phyloP scores from a whole-genome alignment of 2,113 vertebrate species.

The Typhlomys cinereus region DNA sequence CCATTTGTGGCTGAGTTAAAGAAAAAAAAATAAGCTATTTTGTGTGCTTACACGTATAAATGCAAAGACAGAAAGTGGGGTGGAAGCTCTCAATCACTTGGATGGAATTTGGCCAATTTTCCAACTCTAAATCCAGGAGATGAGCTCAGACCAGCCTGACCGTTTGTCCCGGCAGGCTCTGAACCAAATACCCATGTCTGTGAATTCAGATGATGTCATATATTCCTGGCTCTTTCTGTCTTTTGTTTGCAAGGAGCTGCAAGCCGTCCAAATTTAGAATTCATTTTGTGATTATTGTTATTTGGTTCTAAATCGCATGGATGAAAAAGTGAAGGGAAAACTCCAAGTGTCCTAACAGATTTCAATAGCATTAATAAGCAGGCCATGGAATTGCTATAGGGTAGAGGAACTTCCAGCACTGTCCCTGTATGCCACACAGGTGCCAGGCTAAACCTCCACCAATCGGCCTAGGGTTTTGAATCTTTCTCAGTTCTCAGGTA shows the following conservation, averaged over 20 bases:
- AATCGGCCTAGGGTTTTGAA: not conserved
- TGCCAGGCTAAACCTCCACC: not conserved
- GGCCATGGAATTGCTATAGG: not conserved
- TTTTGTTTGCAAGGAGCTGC: not conserved
- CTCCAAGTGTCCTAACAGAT: not conserved
- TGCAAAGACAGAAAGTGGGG: not conserved
- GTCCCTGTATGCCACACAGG: fast-evolving
- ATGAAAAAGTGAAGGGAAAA: not conserved
- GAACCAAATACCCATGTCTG: not conserved
- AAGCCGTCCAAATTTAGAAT: not conserved
- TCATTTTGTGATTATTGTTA: not conserved
- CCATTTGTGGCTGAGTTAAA: not conserved
- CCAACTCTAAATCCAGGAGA: slow-evolving; percentile 42
- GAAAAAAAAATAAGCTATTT: slow-evolving; percentile 61
- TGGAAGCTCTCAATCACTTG: not conserved
- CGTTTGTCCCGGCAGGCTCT: slow-evolving; percentile 15
- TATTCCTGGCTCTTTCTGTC: not conserved
- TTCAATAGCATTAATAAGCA: not conserved
- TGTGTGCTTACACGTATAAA: not conserved
- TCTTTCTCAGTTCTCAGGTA: not conserved
- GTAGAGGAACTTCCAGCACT: not conserved
- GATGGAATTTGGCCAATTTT: slow-evolving; percentile 48
- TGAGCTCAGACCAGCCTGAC: slow-evolving; percentile 1
- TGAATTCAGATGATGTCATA: not conserved
- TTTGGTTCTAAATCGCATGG: not conserved